Base-by-base conservation (phyloP, 2,113 vertebrate genomes). In the Paradoxurus hermaphroditus region DNA sequence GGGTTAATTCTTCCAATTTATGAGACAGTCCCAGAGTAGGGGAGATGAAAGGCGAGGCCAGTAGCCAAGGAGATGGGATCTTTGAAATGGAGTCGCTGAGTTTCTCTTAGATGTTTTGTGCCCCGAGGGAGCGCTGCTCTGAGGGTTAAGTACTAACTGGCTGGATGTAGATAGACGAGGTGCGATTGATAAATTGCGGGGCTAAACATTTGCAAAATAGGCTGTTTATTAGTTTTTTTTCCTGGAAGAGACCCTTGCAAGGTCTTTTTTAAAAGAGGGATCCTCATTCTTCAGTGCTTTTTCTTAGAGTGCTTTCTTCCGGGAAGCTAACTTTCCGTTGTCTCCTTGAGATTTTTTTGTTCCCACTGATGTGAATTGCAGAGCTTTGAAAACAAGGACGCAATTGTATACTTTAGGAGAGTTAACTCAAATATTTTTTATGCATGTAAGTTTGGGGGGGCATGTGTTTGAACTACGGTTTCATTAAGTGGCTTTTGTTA, bases 361-460 rank as follows among this genome's bases (percentile, higher is more conserved):
- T 78, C 59, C 65, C 75, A 49, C 21, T 75, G 91, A 83, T 92
- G 94, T 86, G 87, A 92, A 67, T 70, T 77, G 78, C 86, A 79
- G 90, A 21, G n/a, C 86, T 96, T 93, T 90, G 84, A 70, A 97
- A 96, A 98, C 96, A 97, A 95, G 97, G 87, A 87, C 75, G 39
- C 87, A 93, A 84, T 98, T 98, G 95, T 98, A 49, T 92, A 86
- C n/a, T 16, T 93, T 86, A 79, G 95, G 62, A 94, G 87, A 97
- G 95, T 96, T 97, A 98, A 97, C 84, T 95, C 79, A 97, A 96
- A 95, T 93, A 87, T 97, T 98, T 97, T 97, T 77, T 87, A 10
- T 97, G 95, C 49, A 94, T 94, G 86, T 73, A 59, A 65, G 44
- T 31, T 67, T 49, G 0, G 21, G 7, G 56, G 56, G 21, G 21